Base-by-base conservation (phyloP, 2,113 vertebrate species). In the Cyanistes caeruleus region DNA sequence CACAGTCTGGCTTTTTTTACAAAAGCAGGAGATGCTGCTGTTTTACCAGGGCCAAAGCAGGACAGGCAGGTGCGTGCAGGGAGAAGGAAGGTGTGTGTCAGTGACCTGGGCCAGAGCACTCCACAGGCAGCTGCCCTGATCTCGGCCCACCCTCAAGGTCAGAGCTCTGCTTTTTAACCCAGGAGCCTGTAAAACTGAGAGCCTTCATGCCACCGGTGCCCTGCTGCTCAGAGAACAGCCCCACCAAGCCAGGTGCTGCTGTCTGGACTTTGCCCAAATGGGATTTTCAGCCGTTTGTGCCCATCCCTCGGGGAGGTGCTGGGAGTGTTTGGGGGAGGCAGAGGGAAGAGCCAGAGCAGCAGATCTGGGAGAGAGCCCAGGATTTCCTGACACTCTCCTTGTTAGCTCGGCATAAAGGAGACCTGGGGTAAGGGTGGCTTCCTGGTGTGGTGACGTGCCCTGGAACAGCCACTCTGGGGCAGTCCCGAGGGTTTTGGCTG, bases 1-100 rank as follows among this genome's bases (percentile, higher is more conserved):
- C 53, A 9, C 0, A 5, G 12, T 4, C 18, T 2, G 15, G 11
- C 2, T 13, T 59, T 58, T 48, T 23, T 19, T 2, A 19, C 1
- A 2, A 11, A 7, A 43, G 33, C 5, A 1, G 53, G 28, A 75
- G 24, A 25, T 2, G 17, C 60, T 30, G 28, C 5, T 81, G 28
- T 24, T 46, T 33, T 19, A 31, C 19, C 44, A 10, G 10, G 19
- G 33, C 24, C 39, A 19, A 21, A 65, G 25, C 30, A 28, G 5
- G 27, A 0, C 14, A 22, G n/a, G 25, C 18, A 44, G 41, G 23
- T 0, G 65, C 11, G 23, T 62, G 11, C 0, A 13, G n/a, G 72
- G 25, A 30, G 6, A 13, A 21, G 53, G 52, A 33, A 76, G 73
- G 37, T 14, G 3, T 2, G 28, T 19, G 31, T 0, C 0, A 39